phyloP scores from a whole-genome alignment of 2,888 invertebrate genomes.

The Leptinotarsa tumamoca region DNA sequence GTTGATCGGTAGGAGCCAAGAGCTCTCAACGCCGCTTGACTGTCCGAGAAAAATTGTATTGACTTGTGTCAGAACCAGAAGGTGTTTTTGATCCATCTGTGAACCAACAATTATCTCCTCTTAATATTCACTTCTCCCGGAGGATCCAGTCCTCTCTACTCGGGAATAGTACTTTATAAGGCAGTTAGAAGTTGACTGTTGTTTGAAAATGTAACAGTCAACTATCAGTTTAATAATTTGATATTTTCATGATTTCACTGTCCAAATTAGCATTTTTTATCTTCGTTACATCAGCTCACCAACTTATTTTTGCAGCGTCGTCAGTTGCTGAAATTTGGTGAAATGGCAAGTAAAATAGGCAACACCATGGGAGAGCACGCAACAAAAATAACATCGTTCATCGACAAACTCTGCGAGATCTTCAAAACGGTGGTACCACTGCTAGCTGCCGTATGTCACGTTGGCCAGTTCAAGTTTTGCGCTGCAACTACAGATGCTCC shows the following conservation, averaged over 20 bases:
- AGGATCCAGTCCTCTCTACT: no score
- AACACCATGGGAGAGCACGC: slow-evolving; percentile 61
- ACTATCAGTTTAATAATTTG: no score
- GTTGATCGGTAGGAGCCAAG: no score
- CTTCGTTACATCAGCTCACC: background rate
- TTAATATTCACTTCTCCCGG: background rate
- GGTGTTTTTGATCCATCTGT: no score
- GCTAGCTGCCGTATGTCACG: slow-evolving; percentile 63
- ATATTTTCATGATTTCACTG: background rate
- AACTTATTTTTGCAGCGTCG: slow-evolving; percentile 55
- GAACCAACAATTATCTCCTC: no score
- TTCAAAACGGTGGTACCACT: slow-evolving; percentile 64
- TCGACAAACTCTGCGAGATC: slow-evolving; percentile 64
- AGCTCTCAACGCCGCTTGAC: no score
- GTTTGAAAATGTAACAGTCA: no score
- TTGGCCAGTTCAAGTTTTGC: slow-evolving; percentile 64
- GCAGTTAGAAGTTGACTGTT: background rate
- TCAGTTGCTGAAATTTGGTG: slow-evolving; percentile 60
- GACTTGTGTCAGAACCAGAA: no score
- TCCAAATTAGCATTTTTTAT: background rate
- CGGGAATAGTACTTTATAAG: no score
- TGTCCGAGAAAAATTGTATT: no score
- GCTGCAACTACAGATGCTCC: slow-evolving; percentile 60
- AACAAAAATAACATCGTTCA: slow-evolving; percentile 57
- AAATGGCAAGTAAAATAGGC: slow-evolving; percentile 60